Conservation (phyloP, 30 jellyfish, hydroid and myxozoan species). For the Aurelia sp. region DNA sequence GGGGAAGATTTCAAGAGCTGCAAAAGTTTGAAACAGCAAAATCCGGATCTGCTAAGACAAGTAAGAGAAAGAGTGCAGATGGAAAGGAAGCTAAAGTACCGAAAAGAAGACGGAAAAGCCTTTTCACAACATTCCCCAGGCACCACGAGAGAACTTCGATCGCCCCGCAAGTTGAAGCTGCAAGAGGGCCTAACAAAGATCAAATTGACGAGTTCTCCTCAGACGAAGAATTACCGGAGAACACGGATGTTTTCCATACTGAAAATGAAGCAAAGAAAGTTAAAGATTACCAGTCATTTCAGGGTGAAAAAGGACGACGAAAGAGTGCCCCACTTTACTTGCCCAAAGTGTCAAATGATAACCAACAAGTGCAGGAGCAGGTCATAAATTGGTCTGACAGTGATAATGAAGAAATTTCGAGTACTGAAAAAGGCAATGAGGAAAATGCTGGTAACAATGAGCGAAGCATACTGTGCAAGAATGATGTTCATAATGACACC, state of each 20-base stretch:
- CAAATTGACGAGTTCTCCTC: conserved; percentile 34
- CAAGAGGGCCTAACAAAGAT: not conserved
- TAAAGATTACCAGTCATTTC: too few species aligned
- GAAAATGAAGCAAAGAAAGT: too few species aligned
- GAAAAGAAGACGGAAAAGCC: conserved; percentile 8
- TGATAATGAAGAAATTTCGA: not conserved
- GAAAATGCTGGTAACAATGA: not conserved
- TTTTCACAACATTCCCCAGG: conserved; percentile 1
- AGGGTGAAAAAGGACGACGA: not conserved
- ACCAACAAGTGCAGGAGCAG: not conserved
- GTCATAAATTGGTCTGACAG: not conserved
- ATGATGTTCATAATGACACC: too few species aligned
- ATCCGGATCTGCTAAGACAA: not conserved
- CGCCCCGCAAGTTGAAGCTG: not conserved
- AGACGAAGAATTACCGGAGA: conserved; percentile 13
- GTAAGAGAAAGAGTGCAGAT: not conserved
- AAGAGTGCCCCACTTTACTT: not conserved
- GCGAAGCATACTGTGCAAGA: too few species aligned
- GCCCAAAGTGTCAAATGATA: too few species aligned
- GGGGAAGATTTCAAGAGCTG: conserved; percentile 38
- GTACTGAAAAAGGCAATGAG: not conserved
- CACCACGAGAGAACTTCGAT: not conserved
- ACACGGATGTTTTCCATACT: not conserved
- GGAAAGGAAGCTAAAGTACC: not conserved
- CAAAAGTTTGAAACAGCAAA: not conserved